These are phyloP conservation scores for Chaetura pelagica DNA, from an alignment of 2,113 vertebrate species.

Conservation along the genomic window DNA sequence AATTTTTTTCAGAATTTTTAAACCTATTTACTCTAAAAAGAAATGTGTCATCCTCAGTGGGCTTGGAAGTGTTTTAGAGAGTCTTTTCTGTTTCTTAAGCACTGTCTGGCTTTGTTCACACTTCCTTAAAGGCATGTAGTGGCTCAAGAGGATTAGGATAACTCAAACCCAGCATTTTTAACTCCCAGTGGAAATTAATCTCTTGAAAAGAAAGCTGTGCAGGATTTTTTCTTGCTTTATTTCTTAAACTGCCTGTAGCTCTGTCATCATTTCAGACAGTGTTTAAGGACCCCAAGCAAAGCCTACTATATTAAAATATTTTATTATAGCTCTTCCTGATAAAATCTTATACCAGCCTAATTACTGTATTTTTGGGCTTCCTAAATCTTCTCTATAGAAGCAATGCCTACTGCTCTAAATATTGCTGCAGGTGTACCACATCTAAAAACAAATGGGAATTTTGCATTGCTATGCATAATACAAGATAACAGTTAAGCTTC, in stretches of 20 bases:
- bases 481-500: neutral
- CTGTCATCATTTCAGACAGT: neutral
- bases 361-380: neutral
- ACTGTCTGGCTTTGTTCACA: constrained; percentile 27
- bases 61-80: neutral
- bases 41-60: neutral
- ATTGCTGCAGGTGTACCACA: neutral
- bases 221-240: constrained; percentile 20
- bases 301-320: neutral
- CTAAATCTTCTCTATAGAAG: neutral
- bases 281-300: neutral
- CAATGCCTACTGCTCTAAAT: neutral
- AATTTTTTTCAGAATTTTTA: constrained; percentile 20
- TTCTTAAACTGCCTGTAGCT: neutral
- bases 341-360: neutral
- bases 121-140: constrained; percentile 48
- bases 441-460: neutral
- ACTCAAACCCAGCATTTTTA: constrained; percentile 14
- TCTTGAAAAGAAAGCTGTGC: constrained; percentile 15
- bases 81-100: constrained; percentile 21
- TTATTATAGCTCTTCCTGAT: neutral
- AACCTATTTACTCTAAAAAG: constrained; percentile 7
- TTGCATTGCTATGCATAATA: neutral
- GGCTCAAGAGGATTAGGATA: constrained; percentile 55
- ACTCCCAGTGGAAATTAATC: constrained; percentile 12